phyloP scores from a whole-genome alignment of 1,140 invertebrate genomes.

The Archivesica marissinica region DNA sequence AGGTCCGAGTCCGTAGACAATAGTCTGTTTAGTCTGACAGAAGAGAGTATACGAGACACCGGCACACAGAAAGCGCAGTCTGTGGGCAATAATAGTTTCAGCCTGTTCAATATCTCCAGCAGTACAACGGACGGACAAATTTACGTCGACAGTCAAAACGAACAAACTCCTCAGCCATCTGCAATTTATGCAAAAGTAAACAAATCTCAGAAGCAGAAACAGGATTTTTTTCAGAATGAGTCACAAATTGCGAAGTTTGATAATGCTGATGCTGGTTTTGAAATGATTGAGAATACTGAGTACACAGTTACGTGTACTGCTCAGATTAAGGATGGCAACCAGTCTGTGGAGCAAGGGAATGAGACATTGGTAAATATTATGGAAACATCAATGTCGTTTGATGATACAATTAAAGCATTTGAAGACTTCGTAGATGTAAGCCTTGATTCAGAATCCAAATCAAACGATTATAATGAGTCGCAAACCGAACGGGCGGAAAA shows the following conservation, averaged over 20 bases:
- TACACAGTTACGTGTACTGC: slow-evolving; percentile 41
- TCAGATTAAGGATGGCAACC: not conserved
- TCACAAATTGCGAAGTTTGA: not conserved
- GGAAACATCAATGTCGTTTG: slow-evolving; percentile 11
- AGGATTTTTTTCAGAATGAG: not conserved
- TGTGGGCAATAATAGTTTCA: not conserved
- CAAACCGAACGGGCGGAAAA: slow-evolving; percentile 22
- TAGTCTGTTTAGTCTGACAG: slow-evolving; percentile 11
- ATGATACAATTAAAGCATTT: slow-evolving; percentile 30
- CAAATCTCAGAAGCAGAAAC: slow-evolving; percentile 24
- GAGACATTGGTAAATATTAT: not conserved
- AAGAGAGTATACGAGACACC: not conserved
- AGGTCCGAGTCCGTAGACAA: slow-evolving; percentile 45
- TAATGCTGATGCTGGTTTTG: not conserved
- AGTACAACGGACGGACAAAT: slow-evolving; percentile 1
- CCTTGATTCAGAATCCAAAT: not conserved
- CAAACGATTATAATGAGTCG: not conserved
- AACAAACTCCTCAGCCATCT: not conserved
- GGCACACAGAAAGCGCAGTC: not conserved
- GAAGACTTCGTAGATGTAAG: not conserved
- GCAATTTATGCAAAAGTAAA: slow-evolving; percentile 41
- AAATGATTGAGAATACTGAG: slow-evolving; percentile 1
- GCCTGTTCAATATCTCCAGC: slow-evolving; percentile 9
- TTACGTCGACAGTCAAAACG: not conserved
- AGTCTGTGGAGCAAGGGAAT: not conserved